Conservation (phyloP, 2,797 vertebrate species). For the Etheostoma perlongum region DNA sequence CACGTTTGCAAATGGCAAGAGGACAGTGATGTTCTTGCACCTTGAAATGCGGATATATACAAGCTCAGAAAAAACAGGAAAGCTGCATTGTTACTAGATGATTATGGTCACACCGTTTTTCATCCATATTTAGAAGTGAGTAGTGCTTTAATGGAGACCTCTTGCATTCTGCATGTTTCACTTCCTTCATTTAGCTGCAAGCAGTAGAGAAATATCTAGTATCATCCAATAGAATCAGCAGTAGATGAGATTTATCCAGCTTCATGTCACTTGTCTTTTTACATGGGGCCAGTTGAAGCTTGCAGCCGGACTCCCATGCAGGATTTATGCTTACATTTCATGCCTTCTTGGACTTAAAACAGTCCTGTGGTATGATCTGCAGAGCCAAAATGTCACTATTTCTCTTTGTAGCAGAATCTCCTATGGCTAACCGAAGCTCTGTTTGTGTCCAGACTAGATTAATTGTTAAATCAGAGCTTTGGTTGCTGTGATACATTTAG, state of each 20-base stretch:
- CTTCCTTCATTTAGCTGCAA: constrained; percentile 7
- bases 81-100: background rate
- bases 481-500: constrained; percentile 58
- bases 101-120: background rate
- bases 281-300: constrained; percentile 7
- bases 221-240: constrained; percentile 6
- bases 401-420: constrained; percentile 30
- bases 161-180: background rate
- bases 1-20: constrained; percentile 21
- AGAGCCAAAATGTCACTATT: constrained; percentile 39
- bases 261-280: constrained; percentile 14
- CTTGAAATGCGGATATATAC: background rate
- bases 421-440: constrained; percentile 23
- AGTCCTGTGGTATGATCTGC: constrained; percentile 10
- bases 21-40: background rate
- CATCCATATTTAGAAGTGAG: background rate
- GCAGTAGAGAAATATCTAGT: constrained; percentile 3
- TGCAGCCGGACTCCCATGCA: constrained; percentile 22
- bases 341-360: constrained; percentile 21
- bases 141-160: background rate
- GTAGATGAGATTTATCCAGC: background rate
- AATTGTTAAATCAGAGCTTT: constrained; percentile 55
- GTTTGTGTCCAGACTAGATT: constrained; percentile 50
- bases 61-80: constrained; percentile 17
- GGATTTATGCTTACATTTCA: background rate